Conservation (phyloP, 2,797 vertebrate genomes). For the Ictinia mississippiensis region DNA sequence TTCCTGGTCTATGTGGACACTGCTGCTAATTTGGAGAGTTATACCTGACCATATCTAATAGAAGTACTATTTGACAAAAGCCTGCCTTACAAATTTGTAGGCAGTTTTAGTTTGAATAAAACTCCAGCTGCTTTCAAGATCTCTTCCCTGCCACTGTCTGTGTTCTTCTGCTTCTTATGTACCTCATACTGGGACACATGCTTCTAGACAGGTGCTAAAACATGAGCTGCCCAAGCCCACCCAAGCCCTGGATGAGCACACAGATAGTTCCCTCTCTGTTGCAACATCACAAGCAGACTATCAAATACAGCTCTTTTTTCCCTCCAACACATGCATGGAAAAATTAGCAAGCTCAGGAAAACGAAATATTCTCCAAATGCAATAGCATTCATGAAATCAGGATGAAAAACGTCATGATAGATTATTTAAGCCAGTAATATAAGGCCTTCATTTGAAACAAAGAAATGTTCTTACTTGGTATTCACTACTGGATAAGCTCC, state of each 20-base stretch:
- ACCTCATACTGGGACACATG: background rate
- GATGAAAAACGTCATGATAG: background rate
- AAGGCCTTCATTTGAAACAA: background rate
- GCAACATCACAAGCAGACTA: background rate
- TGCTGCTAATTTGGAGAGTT: background rate
- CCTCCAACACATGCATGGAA: background rate
- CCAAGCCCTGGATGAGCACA: background rate
- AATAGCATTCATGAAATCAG: background rate
- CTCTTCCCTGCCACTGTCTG: background rate
- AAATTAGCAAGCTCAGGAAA: background rate
- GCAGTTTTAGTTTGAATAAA: background rate
- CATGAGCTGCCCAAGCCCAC: background rate
- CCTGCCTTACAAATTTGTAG: background rate
- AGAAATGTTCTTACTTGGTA: slow-evolving; percentile 60
- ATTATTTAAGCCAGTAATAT: background rate
- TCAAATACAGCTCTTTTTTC: background rate
- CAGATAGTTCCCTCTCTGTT: background rate
- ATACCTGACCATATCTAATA: background rate
- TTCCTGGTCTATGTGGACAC: background rate
- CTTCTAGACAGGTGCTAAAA: background rate
- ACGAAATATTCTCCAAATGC: background rate
- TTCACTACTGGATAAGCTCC: slow-evolving; percentile 40
- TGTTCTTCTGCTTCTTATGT: background rate
- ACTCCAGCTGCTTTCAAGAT: background rate
- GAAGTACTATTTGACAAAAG: background rate